Evolutionary conservation across 2,888 invertebrate species (phyloP).

Genomic region (Therioaphis trifolii): DNA sequence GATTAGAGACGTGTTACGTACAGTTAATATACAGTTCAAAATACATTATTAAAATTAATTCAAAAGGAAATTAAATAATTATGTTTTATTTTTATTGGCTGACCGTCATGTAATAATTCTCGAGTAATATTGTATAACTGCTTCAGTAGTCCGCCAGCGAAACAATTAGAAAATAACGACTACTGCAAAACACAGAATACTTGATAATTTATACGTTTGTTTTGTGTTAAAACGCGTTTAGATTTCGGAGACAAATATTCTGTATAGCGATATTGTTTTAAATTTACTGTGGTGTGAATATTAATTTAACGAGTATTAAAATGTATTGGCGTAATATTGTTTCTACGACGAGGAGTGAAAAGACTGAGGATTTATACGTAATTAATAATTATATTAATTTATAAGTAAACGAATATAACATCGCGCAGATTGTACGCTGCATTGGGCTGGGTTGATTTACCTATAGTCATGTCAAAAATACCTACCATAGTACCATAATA

Average conservation of each 20-base stretch:
- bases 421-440: neutral
- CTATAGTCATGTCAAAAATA: neutral
- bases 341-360: neutral
- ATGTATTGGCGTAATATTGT: constrained; percentile 5
- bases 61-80: no score
- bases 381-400: no score
- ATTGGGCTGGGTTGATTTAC: neutral
- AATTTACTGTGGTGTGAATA: neutral
- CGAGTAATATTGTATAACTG: neutral
- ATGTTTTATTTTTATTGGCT: neutral
- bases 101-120: neutral
- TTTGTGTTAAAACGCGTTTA: constrained; percentile 22
- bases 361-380: neutral
- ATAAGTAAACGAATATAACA: no score
- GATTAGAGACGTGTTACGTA: no score
- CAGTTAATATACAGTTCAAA: no score
- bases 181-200: neutral
- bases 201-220: constrained; percentile 46
- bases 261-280: neutral
- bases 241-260: neutral
- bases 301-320: constrained; percentile 12
- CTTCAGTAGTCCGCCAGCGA: neutral
- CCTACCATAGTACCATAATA: no score
- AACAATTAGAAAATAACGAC: constrained; percentile 6
- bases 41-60: no score